These are phyloP conservation scores for Anas platyrhynchos DNA, from an alignment of 2,113 vertebrate genomes.

Conservation along the genomic window DNA sequence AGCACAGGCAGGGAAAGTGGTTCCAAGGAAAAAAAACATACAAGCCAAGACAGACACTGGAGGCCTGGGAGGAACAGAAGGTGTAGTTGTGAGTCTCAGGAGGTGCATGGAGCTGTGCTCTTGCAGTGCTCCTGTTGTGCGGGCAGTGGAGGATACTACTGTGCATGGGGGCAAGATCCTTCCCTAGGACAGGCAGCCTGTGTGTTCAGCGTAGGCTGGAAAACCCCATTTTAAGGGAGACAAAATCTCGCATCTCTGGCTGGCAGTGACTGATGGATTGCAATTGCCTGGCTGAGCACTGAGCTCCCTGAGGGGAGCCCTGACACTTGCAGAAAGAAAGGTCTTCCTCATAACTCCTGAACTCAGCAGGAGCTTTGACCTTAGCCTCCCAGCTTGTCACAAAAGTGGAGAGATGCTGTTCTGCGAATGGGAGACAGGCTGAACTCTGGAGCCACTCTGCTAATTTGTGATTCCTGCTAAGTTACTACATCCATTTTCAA, in stretches of 20 bases:
- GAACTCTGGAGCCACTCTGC: not conserved
- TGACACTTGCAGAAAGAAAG: not conserved
- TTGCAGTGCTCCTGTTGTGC: rapidly evolving
- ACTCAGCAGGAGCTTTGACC: not conserved
- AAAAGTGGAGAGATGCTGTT: not conserved
- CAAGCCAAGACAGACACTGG: not conserved
- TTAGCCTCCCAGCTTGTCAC: not conserved
- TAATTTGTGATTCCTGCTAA: not conserved
- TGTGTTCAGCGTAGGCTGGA: not conserved
- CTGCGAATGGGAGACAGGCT: not conserved
- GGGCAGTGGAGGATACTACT: not conserved
- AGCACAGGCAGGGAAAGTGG: not conserved
- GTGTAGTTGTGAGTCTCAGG: not conserved
- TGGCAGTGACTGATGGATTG: not conserved
- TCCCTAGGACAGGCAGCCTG: not conserved
- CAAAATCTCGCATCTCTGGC: not conserved
- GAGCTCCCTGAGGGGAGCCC: not conserved
- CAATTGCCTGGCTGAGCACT: not conserved
- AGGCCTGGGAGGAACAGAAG: not conserved
- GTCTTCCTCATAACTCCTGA: not conserved
- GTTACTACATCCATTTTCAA: not conserved
- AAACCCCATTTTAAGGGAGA: not conserved
- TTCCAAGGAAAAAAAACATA: not conserved
- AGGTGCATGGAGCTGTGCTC: rapidly evolving
- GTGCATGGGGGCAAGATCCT: not conserved